Conservation (phyloP, 2,797 vertebrate species). For the Rhyacichthys aspro region DNA sequence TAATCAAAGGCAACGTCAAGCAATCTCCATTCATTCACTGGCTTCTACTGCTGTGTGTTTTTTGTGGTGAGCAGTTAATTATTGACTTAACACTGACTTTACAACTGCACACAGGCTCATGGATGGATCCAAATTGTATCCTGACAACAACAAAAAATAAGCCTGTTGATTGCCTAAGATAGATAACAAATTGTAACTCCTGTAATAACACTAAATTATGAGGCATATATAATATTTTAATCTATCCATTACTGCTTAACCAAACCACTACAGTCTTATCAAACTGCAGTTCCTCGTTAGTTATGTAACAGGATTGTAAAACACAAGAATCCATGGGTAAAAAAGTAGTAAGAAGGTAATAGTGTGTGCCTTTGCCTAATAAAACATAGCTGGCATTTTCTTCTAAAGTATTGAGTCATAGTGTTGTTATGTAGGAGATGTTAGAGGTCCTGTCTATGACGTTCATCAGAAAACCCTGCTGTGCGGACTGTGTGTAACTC, state of each 20-base stretch:
- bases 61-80: slow-evolving; percentile 61
- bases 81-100: slow-evolving; percentile 54
- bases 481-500: slow-evolving; percentile 33
- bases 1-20: slow-evolving; percentile 31
- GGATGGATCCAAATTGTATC: slow-evolving; percentile 23
- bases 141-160: slow-evolving; percentile 9
- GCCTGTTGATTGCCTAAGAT: slow-evolving; percentile 26
- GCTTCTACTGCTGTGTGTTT: slow-evolving; percentile 20
- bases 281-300: slow-evolving; percentile 5
- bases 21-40: slow-evolving; percentile 33
- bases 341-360: slow-evolving; percentile 40
- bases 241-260: background rate
- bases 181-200: slow-evolving; percentile 16
- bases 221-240: no score
- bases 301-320: slow-evolving; percentile 50
- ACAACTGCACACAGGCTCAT: slow-evolving; percentile 20
- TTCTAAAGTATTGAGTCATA: slow-evolving; percentile 62
- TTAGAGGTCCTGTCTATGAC: slow-evolving; percentile 36
- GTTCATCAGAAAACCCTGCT: slow-evolving; percentile 34
- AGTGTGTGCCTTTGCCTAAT: slow-evolving; percentile 46
- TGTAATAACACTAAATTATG: background rate
- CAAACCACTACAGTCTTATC: slow-evolving; percentile 37
- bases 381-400: slow-evolving; percentile 50
- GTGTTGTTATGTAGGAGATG: slow-evolving; percentile 47
- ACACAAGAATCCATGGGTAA: slow-evolving; percentile 19